Conservation (phyloP, 1,140 invertebrate genomes). For the Drepana arcuata region DNA sequence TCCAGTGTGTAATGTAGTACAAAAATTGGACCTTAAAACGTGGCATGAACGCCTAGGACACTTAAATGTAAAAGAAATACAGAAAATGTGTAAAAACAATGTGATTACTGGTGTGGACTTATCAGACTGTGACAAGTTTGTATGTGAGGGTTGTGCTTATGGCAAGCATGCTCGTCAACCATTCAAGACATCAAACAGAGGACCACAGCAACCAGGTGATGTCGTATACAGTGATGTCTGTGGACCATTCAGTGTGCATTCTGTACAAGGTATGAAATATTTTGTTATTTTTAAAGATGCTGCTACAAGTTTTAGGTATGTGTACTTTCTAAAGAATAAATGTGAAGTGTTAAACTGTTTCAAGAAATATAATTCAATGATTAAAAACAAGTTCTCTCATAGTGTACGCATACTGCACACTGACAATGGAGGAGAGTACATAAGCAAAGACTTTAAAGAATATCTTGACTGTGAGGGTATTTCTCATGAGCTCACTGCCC, state of each 20-base stretch:
- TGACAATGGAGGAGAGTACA: slow-evolving; percentile 11
- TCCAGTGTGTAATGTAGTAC: slow-evolving; percentile 13
- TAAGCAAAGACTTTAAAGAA: background rate
- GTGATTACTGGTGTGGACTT: slow-evolving; percentile 2
- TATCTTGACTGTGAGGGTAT: background rate
- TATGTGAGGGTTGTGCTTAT: slow-evolving; percentile 21
- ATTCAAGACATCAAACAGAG: slow-evolving; percentile 13
- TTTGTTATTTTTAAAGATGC: slow-evolving; percentile 16
- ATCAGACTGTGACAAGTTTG: slow-evolving; percentile 7
- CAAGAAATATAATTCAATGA: slow-evolving; percentile 13
- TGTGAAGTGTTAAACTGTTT: slow-evolving; percentile 7
- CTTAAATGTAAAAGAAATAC: slow-evolving; percentile 17
- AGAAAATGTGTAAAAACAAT: slow-evolving; percentile 17
- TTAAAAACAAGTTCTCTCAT: slow-evolving; percentile 13
- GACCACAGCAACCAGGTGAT: slow-evolving; percentile 11
- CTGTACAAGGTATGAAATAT: slow-evolving; percentile 11
- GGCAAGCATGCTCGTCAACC: slow-evolving; percentile 12
- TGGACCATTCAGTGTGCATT: slow-evolving; percentile 7
- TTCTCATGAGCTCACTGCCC: background rate
- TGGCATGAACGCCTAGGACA: slow-evolving; percentile 20
- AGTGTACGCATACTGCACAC: slow-evolving; percentile 10
- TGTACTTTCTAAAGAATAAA: slow-evolving; percentile 12
- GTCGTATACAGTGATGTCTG: slow-evolving; percentile 22
- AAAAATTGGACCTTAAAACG: slow-evolving; percentile 12
- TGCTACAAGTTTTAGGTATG: slow-evolving; percentile 9